A percentile compares a stretch with the other conserved stretches of the same genome.
Evolutionary conservation across 2,888 invertebrate species (phyloP).

Genomic region (Hemaris fuciformis): DNA sequence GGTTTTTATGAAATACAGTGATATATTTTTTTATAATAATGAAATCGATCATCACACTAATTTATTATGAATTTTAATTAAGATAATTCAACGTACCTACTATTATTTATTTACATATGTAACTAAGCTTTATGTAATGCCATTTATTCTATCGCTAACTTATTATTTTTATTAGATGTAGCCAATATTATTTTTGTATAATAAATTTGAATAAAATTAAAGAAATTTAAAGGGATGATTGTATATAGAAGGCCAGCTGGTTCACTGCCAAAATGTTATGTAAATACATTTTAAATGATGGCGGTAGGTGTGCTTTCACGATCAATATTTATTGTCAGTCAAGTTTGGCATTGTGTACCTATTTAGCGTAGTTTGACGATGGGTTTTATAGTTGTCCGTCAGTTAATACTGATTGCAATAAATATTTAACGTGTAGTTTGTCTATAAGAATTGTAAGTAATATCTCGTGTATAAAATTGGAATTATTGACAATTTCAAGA

Average conservation of each 20-base stretch:
- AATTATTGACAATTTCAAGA: too few relatives aligned
- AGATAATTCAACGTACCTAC: conserved; percentile 10
- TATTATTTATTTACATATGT: conserved; percentile 17
- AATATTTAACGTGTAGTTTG: neutral
- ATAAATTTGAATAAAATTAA: conserved; percentile 1
- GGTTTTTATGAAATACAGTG: neutral
- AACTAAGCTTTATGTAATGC: conserved; percentile 44
- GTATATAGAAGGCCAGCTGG: conserved; percentile 55
- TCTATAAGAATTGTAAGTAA: neutral
- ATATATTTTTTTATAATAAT: neutral
- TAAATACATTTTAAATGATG: conserved; percentile 11
- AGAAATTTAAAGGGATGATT: conserved; percentile 8
- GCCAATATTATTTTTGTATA: conserved; percentile 26
- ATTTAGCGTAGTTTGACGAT: conserved; percentile 19
- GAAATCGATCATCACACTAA: conserved; percentile 16
- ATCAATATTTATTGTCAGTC: neutral
- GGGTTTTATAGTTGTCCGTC: neutral
- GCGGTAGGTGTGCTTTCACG: neutral
- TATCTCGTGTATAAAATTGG: neutral
- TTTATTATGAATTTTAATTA: conserved; percentile 20
- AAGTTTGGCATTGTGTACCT: conserved; percentile 18
- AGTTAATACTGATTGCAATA: neutral
- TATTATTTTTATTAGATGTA: conserved; percentile 42
- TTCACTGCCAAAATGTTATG: conserved; percentile 59
- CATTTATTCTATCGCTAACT: conserved; percentile 38